Percentiles rank a stretch among this genome's conserved stretches.
These are phyloP conservation scores for Trogon surrucura DNA, from an alignment of 2,113 vertebrate species.

Conservation along the genomic window DNA sequence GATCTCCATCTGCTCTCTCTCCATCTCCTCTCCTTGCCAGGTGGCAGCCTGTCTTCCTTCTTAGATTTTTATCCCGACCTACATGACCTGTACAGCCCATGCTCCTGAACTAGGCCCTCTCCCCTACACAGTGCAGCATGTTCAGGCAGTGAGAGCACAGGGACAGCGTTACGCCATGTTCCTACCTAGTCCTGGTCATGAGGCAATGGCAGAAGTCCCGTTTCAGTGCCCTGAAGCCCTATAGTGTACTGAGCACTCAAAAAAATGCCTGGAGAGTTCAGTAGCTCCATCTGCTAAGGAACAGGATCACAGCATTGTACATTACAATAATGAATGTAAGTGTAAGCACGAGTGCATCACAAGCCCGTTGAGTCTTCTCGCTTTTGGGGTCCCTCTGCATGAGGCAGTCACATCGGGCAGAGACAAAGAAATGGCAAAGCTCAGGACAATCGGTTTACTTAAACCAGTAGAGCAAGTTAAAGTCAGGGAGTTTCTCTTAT, in stretches of 20 bases:
- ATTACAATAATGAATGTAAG: fast-evolving
- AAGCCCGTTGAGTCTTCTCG: fast-evolving
- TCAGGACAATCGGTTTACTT: neutral
- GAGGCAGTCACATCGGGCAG: neutral
- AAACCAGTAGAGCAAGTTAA: neutral
- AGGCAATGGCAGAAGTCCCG: neutral
- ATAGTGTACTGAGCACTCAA: neutral
- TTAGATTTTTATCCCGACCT: neutral
- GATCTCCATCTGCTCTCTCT: neutral
- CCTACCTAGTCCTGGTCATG: fast-evolving
- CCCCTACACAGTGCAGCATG: neutral
- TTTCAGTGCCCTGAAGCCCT: neutral
- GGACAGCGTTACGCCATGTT: neutral
- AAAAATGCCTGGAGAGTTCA: neutral
- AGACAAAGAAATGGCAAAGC: neutral
- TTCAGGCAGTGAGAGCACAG: neutral
- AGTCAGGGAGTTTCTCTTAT: neutral
- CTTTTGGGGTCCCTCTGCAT: neutral
- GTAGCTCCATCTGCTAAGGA: neutral
- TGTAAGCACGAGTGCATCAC: neutral
- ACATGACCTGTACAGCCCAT: neutral
- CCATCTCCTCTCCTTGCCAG: neutral
- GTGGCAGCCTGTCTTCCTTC: neutral
- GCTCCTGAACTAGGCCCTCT: neutral
- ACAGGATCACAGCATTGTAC: neutral